phyloP scores from a whole-genome alignment of 2,797 vertebrate genomes.

The Limosa lapponica region DNA sequence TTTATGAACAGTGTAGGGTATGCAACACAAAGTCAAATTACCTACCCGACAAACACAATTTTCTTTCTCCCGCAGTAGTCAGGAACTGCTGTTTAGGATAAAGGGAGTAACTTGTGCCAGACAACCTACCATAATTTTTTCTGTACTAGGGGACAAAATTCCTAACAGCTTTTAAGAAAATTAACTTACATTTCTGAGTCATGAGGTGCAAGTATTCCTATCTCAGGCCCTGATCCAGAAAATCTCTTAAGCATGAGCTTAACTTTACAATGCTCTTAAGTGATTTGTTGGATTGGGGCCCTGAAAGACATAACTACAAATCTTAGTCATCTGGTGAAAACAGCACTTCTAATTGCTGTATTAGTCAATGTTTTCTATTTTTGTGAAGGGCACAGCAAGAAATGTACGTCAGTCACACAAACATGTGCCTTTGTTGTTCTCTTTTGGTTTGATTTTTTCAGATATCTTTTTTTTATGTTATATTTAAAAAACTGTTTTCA shows the following conservation, averaged over 20 bases:
- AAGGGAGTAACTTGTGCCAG: neutral
- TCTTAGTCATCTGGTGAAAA: neutral
- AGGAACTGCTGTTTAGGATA: neutral
- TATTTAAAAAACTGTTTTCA: neutral
- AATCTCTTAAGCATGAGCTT: constrained; percentile 23
- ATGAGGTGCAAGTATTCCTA: neutral
- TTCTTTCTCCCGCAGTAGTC: neutral
- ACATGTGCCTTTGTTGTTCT: neutral
- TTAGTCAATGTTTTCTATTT: neutral
- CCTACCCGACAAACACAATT: neutral
- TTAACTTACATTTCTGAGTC: neutral
- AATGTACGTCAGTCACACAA: neutral
- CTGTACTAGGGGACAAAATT: neutral
- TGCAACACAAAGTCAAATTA: neutral
- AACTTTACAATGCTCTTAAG: neutral
- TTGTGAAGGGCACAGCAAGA: neutral
- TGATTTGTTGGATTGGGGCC: constrained; percentile 24
- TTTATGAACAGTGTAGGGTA: neutral
- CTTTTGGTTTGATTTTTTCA: neutral
- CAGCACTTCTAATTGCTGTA: neutral
- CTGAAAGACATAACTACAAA: constrained; percentile 19
- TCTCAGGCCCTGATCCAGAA: constrained; percentile 30
- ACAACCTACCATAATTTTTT: neutral
- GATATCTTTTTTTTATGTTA: neutral
- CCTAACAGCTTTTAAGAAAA: neutral